Evolutionary conservation across 2,113 vertebrate species (phyloP).

Genomic region (Perca flavescens): DNA sequence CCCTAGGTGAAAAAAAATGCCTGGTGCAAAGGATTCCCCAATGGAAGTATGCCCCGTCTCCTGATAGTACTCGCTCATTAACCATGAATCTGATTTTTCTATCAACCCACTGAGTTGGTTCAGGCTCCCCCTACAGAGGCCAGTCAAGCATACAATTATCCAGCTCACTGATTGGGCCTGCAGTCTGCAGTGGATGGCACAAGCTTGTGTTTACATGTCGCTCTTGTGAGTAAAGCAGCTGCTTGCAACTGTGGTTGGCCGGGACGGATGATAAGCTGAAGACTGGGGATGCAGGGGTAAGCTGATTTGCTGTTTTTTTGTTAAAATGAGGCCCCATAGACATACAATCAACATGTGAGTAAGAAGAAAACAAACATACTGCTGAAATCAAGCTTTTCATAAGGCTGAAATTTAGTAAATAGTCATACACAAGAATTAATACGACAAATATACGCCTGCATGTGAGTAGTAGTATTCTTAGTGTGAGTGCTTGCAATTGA

Average conservation of each 20-base stretch:
- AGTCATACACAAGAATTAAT: not conserved
- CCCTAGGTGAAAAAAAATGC: conserved; percentile 19
- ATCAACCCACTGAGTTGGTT: not conserved
- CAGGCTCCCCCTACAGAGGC: not conserved
- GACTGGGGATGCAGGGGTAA: not conserved
- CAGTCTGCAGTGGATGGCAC: not conserved
- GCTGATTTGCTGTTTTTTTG: not conserved
- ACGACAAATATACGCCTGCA: no score
- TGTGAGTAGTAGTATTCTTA: no score
- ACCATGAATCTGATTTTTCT: not conserved
- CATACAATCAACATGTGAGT: not conserved
- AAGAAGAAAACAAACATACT: not conserved
- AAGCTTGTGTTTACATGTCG: conserved; percentile 3
- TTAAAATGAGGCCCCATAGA: not conserved
- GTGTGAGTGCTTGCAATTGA: no score
- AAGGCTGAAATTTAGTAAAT: not conserved
- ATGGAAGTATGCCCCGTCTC: not conserved
- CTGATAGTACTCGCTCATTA: not conserved
- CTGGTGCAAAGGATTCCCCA: conserved; percentile 37
- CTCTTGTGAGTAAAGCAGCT: conserved; percentile 17
- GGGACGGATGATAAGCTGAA: not conserved
- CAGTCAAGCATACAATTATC: conserved; percentile 1
- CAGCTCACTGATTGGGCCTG: conserved; percentile 6
- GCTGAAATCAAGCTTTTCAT: not conserved
- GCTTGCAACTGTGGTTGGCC: not conserved